Evolutionary conservation across 2,888 invertebrate species (phyloP), one percentile per base, ranked within the genome.

Genomic region (Sesamia inferens): DNA sequence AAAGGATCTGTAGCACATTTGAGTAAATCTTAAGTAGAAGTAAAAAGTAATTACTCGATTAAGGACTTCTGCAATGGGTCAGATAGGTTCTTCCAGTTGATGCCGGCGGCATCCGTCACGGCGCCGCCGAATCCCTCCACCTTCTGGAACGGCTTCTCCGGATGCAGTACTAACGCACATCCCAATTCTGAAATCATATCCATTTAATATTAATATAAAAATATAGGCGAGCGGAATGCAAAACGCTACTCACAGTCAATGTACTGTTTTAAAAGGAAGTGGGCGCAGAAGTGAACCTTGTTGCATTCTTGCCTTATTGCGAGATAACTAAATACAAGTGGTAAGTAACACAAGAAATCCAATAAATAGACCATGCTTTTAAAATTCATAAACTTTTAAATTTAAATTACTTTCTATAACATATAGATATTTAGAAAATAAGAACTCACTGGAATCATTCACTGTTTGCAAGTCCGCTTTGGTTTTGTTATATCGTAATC

Each of bases 41-140:
- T n/a, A n/a, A 14, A 13, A 24, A n/a, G 10, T 39, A 48, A 16
- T 82, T 83, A 91, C 89, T 87, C 75, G 1, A 90, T 84, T 11
- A 92, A 70, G n/a, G 66, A 89, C 5, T 96, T 89, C 88, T 97
- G 87, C 67, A 88, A 61, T 11, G 84, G 85, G 14, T 88, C 79
- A 0, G 97, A 95, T 10, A 98, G 92, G 13, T 92, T 96, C 62
- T 92, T 93, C 82, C 98, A 97, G 89, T 98, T 98, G 54, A 98
- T 97, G 0, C 97, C 97, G 0, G 96, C 96, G 0, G 97, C 89
- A 78, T 97, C 97, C 0, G 99, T 98, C 84, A 98, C 98, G 0
- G 98, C 98, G 5, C 98, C 98, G 0, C 99, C 99, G 90, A 98
- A 99, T 0, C 99, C 99, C 44, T 97, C 86, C 19, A 99, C 97